Percentiles rank a stretch among this genome's conserved stretches.
Evolutionary conservation across 2,113 vertebrate genomes (phyloP).

Genomic region (Odontesthes bonariensis): DNA sequence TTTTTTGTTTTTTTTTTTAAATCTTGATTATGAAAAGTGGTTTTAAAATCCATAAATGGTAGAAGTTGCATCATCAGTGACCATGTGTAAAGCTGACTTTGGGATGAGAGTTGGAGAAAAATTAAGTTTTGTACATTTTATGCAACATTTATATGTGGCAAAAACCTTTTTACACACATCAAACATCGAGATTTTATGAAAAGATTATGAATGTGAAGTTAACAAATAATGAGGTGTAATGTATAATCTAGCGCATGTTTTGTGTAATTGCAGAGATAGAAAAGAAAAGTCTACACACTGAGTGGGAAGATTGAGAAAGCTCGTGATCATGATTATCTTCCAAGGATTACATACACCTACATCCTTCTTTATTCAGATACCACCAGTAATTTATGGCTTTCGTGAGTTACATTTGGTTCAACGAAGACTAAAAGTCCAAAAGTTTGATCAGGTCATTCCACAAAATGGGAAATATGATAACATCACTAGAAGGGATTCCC

Average conservation of each 20-base stretch:
- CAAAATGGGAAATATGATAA: too few relatives aligned
- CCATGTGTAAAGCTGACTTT: neutral
- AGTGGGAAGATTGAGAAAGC: slow-evolving; percentile 41
- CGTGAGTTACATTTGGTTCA: too few relatives aligned
- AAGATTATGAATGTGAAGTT: neutral
- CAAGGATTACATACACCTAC: slow-evolving; percentile 42
- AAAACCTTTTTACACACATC: neutral
- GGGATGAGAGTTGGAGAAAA: neutral
- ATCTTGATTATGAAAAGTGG: neutral
- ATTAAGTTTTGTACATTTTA: neutral
- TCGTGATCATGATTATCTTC: slow-evolving; percentile 45
- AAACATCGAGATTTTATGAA: slow-evolving; percentile 4
- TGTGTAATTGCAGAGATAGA: slow-evolving; percentile 11
- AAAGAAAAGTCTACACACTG: slow-evolving; percentile 40
- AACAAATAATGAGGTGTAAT: neutral
- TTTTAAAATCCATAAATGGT: too few relatives aligned
- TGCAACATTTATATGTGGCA: neutral
- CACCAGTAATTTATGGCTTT: too few relatives aligned
- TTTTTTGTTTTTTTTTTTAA: too few relatives aligned
- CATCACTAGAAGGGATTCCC: too few relatives aligned
- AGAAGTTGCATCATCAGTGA: neutral
- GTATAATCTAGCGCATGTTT: slow-evolving; percentile 2
- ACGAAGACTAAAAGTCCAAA: too few relatives aligned
- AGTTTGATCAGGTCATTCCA: too few relatives aligned
- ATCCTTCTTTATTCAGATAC: neutral